Base-by-base conservation (phyloP, 2,888 invertebrate species). In the Phalangium opilio region DNA sequence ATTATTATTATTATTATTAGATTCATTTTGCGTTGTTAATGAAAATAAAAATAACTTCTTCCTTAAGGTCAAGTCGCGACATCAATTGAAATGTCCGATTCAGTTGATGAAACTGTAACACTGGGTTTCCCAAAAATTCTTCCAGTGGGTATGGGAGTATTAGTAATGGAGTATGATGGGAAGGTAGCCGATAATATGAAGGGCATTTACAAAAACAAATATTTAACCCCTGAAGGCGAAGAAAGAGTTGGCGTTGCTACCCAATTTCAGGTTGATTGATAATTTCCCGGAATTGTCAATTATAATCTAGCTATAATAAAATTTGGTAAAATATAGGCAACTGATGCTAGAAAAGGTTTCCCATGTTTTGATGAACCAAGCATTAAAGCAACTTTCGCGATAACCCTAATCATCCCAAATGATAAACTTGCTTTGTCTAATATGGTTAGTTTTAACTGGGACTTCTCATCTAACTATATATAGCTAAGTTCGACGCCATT, bases 311-410 rank as follows among this genome's bases (percentile, higher is more conserved):
- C 18, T 27, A 27, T n/a, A n/a, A n/a, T n/a, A n/a, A n/a, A n/a
- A n/a, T n/a, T 34, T n/a, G 3, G 35, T 34, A 45, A 44, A 27
- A 27, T 18, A 17, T 38, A 95, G 64, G 90, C 93, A 0, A 90
- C 90, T 0, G 84, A 85, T 66, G 91, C 93, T 0, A 75, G 95
- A 20, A 77, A 80, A 67, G 84, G 89, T 0, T 93, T 87, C 64
- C 93, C 93, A 1, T 93, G 91, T 63, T 89, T 93, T 62, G 93
- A 95, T 66, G 90, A 93, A 62, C 95, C 50, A 17, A 33, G 35
- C 10, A 21, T 48, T 14, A 50, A 48, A 33, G 45, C 50, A 7
- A 48, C 44, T 7, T 50, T 34, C 11, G 36, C 40, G 21, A 48
- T 50, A 38, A 44, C 50, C 11, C 35, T 48, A 15, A 44, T 44